phyloP scores from a whole-genome alignment of 2,113 vertebrate species.

The Passer montanus region DNA sequence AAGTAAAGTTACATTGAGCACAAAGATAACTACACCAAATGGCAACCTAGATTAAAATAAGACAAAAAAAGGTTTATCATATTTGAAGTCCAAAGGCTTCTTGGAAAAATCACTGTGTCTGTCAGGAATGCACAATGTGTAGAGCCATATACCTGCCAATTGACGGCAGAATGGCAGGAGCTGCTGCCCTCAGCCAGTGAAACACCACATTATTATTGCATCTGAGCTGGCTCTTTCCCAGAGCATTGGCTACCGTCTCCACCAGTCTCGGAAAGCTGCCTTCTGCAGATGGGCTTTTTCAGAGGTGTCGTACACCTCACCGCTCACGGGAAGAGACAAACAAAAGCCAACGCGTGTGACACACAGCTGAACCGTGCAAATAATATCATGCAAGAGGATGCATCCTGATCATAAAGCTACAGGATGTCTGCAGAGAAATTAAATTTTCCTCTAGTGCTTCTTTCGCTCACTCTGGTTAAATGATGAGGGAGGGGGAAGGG shows the following conservation, averaged over 20 bases:
- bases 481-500: not conserved
- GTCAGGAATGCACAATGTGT: not conserved
- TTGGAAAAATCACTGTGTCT: not conserved
- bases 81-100: not conserved
- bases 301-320: conserved; percentile 15
- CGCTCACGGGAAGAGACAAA: conserved; percentile 4
- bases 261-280: not conserved
- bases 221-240: conserved; percentile 37
- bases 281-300: conserved; percentile 47
- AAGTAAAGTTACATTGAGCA: not conserved
- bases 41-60: conserved; percentile 22
- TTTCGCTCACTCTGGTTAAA: not conserved
- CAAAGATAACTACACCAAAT: not conserved
- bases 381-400: not conserved
- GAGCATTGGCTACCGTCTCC: not conserved
- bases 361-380: not conserved
- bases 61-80: not conserved
- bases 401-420: not conserved
- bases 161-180: not conserved
- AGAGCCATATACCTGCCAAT: not conserved
- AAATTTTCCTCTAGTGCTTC: not conserved
- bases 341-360: conserved; percentile 12
- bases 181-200: not conserved
- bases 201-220: conserved; percentile 13
- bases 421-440: not conserved